Conservation (phyloP, 2,113 vertebrate genomes). For the Tamias sibiricus region DNA sequence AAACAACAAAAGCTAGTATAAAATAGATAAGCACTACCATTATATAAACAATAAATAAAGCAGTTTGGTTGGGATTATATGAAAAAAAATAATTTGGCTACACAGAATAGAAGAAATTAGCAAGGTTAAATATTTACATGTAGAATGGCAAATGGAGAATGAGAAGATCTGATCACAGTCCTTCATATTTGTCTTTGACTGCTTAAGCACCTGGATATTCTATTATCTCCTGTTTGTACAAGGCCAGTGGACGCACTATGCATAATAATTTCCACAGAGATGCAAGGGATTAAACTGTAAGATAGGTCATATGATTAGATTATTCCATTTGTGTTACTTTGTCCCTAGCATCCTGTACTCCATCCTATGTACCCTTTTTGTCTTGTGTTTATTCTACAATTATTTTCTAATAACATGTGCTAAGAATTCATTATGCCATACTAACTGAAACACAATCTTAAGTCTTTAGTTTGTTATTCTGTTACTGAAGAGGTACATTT, state of each 20-base stretch:
- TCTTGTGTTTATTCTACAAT: not conserved
- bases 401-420: not conserved
- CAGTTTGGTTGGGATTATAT: not conserved
- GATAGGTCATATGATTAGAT: not conserved
- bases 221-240: not conserved
- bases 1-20: not conserved
- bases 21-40: not conserved
- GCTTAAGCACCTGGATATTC: not conserved
- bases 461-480: not conserved
- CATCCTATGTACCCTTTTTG: not conserved
- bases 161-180: not conserved
- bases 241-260: not conserved
- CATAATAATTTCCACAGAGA: not conserved
- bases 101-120: not conserved
- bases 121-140: not conserved
- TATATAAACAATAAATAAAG: not conserved
- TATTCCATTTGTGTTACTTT: not conserved
- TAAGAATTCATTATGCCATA: not conserved
- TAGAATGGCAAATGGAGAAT: not conserved
- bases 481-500: not conserved
- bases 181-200: not conserved
- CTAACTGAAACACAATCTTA: not conserved
- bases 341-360: not conserved
- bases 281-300: not conserved
- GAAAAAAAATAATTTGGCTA: not conserved